Evolutionary conservation across 2,888 invertebrate species (phyloP), one percentile per base, ranked within the genome.

Genomic region (Lasioglossum zephyrum): DNA sequence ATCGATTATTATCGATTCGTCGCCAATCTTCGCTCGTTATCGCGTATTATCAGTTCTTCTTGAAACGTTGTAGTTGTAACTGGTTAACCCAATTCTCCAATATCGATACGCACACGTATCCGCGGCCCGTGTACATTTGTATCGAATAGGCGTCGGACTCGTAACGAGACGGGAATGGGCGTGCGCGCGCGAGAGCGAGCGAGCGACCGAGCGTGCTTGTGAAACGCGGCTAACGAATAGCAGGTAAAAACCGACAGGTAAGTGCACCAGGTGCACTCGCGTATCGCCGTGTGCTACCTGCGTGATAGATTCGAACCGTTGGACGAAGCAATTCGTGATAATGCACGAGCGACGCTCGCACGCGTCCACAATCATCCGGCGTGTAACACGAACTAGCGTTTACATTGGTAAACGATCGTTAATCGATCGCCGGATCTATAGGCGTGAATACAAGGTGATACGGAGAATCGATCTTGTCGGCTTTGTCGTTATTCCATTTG

Each of bases 61-160:
- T 76, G 44, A 75, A 86, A 49, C 80, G 76, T n/a, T 63, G 66
- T 77, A 66, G 76, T 26, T 31, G 66, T 77, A 70, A 76, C 77
- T 80, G 73, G 81, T 75, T 90, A 91, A 91, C 90, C 90, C 82
- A 90, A 90, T 89, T 91, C 87, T 84, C 22, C 73, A 85, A 90
- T 90, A 90, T 87, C 85, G 75, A 53, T 57, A 77, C 49, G 22
- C 49, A 53, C 60, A n/a, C 80, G 72, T 81, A 63, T 69, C 60
- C 53, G 77, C 60, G 66, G 49, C 44, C 44, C 63, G 73, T 57
- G 72, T n/a, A 57, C 47, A 57, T 66, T 66, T 9, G 36, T 44
- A 47, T 47, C 26, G 26, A 13, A 31, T 26, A 73, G 41, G 63
- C 36, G 79, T 69, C n/a, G 22, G 60, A 53, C 63, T 11, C 73